A percentile compares a stretch with the other conserved stretches of the same genome.
These are phyloP conservation scores for Erebia epiphron DNA, from an alignment of 2,888 invertebrate species.

Conservation along the genomic window DNA sequence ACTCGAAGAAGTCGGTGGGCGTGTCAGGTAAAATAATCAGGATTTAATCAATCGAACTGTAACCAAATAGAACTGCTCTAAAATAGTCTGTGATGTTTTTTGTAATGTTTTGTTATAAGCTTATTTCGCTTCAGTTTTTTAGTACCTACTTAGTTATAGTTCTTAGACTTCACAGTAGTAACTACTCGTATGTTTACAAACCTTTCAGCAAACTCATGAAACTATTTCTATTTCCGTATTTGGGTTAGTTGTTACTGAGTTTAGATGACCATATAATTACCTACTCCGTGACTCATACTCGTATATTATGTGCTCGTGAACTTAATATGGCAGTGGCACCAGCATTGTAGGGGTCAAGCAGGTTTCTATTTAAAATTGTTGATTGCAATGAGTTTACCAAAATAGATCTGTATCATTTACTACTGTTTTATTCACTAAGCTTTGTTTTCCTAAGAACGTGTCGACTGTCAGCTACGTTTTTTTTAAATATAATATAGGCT, in stretches of 20 bases:
- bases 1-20: too few relatives aligned
- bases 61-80: too few relatives aligned
- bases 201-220: constrained; percentile 5
- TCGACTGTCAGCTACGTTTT: too few relatives aligned
- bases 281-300: constrained; percentile 33
- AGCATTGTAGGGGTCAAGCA: constrained; percentile 13
- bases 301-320: constrained; percentile 16
- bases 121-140: too few relatives aligned
- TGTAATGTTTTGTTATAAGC: neutral
- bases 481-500: too few relatives aligned
- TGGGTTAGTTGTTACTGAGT: constrained; percentile 29
- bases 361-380: constrained; percentile 19
- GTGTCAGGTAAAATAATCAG: too few relatives aligned
- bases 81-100: neutral
- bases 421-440: neutral
- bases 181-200: neutral
- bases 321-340: constrained; percentile 34
- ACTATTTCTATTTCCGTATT: constrained; percentile 27
- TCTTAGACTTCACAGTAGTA: too few relatives aligned
- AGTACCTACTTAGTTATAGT: neutral
- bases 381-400: constrained; percentile 12
- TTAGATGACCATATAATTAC: constrained; percentile 37
- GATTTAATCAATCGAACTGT: too few relatives aligned
- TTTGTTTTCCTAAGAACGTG: neutral
- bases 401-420: neutral